These are phyloP conservation scores for Dasyprocta punctata DNA, from an alignment of 2,113 vertebrate genomes.

Conservation along the genomic window DNA sequence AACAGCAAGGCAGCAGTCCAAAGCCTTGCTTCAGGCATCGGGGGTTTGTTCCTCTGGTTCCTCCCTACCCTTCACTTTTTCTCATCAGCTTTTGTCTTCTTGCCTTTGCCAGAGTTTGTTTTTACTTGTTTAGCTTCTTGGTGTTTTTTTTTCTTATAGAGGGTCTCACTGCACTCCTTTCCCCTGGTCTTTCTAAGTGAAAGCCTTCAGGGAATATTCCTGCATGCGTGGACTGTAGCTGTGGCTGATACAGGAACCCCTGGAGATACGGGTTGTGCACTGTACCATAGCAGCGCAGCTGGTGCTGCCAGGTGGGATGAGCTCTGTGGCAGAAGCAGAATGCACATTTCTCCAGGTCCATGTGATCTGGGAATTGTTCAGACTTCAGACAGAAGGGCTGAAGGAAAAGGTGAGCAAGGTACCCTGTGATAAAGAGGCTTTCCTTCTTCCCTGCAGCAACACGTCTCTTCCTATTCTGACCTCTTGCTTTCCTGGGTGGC, in stretches of 20 bases:
- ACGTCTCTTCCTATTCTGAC: background rate
- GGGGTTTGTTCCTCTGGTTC: background rate
- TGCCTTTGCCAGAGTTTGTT: background rate
- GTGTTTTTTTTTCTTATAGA: background rate
- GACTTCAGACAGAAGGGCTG: background rate
- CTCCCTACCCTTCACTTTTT: background rate
- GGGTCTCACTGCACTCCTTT: background rate
- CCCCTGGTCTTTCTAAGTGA: background rate
- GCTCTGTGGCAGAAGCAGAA: background rate
- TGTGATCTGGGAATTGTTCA: background rate
- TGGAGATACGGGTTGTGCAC: rapidly evolving
- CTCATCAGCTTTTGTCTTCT: background rate
- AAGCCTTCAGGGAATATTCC: background rate
- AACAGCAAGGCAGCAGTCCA: background rate
- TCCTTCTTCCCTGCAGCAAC: background rate
- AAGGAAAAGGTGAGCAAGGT: background rate
- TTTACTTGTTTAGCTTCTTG: background rate
- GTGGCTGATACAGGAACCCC: background rate
- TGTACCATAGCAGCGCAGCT: too few relatives aligned
- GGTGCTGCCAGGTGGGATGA: background rate
- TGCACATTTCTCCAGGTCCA: rapidly evolving
- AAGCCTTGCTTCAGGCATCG: background rate
- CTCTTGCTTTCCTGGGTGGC: background rate
- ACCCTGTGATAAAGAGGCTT: background rate
- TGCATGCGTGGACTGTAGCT: background rate